Evolutionary conservation across 2,888 invertebrate species (phyloP).

Genomic region (Nebria salina): DNA sequence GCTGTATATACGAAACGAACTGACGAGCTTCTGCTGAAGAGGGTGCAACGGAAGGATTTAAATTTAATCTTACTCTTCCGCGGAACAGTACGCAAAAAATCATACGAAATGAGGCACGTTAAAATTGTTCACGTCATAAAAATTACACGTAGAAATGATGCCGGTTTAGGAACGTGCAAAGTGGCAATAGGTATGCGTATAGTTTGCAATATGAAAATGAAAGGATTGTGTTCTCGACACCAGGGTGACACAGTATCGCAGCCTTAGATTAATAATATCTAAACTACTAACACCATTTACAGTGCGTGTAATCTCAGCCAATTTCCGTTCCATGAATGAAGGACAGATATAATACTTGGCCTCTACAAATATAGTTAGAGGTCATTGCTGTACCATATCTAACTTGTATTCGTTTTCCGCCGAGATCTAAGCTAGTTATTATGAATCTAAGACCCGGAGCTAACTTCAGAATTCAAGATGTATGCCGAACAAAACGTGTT

Average conservation of each 20-base stretch:
- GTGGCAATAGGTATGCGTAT: not conserved
- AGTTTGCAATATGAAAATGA: not conserved
- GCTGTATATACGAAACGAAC: not conserved
- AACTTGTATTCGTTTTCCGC: no score
- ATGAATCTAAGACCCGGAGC: no score
- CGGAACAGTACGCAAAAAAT: constrained; percentile 24
- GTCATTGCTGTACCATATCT: no score
- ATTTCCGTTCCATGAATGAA: no score
- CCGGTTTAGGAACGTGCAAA: constrained; percentile 34
- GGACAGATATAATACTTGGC: no score
- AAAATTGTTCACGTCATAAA: constrained; percentile 42
- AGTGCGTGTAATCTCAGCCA: no score
- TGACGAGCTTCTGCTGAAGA: not conserved
- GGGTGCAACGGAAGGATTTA: constrained; percentile 14
- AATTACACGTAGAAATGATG: constrained; percentile 39
- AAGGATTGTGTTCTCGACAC: not conserved
- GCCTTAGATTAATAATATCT: not conserved
- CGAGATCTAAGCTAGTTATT: no score
- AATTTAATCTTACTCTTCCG: constrained; percentile 36
- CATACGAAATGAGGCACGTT: constrained; percentile 18
- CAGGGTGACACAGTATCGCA: not conserved
- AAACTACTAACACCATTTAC: not conserved
- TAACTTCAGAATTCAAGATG: no score
- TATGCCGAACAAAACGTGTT: no score
- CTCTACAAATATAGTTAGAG: no score